phyloP scores from a whole-genome alignment of 1,140 invertebrate species.

The Trichogramma pretiosum region DNA sequence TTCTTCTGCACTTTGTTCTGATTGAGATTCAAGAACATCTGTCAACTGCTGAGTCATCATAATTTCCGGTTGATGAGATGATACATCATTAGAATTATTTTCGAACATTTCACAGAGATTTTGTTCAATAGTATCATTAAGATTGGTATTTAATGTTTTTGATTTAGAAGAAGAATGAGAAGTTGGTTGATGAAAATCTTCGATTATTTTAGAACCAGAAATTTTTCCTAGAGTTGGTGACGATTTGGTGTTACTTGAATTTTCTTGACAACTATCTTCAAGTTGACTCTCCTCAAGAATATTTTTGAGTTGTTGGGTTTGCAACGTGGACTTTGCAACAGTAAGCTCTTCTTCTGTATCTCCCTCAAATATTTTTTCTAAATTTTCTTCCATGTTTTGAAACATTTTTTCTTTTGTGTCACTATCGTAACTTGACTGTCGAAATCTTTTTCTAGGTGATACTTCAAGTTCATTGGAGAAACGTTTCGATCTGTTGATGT shows the following conservation, averaged over 20 bases:
- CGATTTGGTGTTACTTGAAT: neutral
- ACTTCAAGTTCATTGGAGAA: neutral
- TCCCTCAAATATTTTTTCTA: conserved; percentile 27
- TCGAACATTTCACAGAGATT: conserved; percentile 29
- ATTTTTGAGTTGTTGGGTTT: conserved; percentile 26
- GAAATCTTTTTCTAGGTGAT: neutral
- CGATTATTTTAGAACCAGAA: neutral
- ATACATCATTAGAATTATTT: conserved; percentile 1
- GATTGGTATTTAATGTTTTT: conserved; percentile 7
- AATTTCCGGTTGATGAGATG: conserved; percentile 4
- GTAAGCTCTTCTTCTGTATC: conserved; percentile 4
- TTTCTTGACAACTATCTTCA: neutral
- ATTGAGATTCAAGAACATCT: conserved; percentile 24
- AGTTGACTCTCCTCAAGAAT: conserved; percentile 24
- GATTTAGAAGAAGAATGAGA: neutral
- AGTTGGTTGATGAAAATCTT: neutral
- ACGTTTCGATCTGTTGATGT: neutral
- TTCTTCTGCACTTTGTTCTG: neutral
- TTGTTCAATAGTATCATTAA: conserved; percentile 27
- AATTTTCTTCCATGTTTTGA: conserved; percentile 21
- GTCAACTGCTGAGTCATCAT: conserved; percentile 26
- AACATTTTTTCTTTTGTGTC: conserved; percentile 4
- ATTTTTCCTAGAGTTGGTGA: conserved; percentile 6
- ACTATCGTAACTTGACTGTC: neutral
- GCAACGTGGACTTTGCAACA: conserved; percentile 6